phyloP scores from a whole-genome alignment of 2,113 vertebrate genomes.

The Lynx canadensis region DNA sequence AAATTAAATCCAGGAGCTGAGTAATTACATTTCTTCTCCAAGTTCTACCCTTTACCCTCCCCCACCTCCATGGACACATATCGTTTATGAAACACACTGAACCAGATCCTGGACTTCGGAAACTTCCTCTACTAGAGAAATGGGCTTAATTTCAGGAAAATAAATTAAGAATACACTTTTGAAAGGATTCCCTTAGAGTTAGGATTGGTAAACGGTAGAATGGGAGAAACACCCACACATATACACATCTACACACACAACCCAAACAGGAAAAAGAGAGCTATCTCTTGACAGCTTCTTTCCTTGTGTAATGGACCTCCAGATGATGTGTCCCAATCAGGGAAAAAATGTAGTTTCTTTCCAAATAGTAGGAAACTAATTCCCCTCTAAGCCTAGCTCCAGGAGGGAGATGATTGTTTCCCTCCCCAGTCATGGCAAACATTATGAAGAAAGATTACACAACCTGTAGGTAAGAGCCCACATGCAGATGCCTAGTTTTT shows the following conservation, averaged over 20 bases:
- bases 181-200: constrained; percentile 48
- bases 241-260: neutral
- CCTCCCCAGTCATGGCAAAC: neutral
- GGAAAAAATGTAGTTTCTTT: neutral
- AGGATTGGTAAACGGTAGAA: neutral
- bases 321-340: neutral
- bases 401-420: neutral
- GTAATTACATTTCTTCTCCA: constrained; percentile 34
- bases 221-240: neutral
- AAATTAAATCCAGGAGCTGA: constrained; percentile 69
- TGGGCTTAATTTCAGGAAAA: constrained; percentile 45
- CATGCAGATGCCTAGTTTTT: neutral
- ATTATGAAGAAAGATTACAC: neutral
- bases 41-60: neutral
- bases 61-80: neutral
- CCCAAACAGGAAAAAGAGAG: neutral
- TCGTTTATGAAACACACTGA: constrained; percentile 42
- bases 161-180: constrained; percentile 29
- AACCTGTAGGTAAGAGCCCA: neutral
- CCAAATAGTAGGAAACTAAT: constrained; percentile 30
- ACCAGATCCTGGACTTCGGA: constrained; percentile 46
- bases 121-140: constrained; percentile 48
- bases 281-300: neutral
- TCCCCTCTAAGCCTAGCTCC: neutral
- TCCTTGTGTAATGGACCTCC: neutral